Evolutionary conservation across 2,888 invertebrate genomes (phyloP).

Genomic region (Rhingia campestris): DNA sequence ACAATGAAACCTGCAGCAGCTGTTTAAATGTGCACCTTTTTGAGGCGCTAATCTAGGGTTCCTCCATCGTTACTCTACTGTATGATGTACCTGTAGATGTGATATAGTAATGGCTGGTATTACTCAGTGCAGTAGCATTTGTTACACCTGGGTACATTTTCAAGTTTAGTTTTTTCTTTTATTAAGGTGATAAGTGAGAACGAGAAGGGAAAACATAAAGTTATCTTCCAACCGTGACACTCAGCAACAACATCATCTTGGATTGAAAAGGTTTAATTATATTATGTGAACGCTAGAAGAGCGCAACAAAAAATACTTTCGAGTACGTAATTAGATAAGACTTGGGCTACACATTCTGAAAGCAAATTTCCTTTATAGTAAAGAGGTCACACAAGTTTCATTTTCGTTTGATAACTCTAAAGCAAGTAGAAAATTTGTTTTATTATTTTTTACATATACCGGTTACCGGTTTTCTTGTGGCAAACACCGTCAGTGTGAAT

Average conservation of each 20-base stretch:
- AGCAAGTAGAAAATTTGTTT: constrained; percentile 6
- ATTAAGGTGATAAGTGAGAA: background rate
- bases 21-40: constrained; percentile 53
- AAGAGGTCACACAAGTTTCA: constrained; percentile 51
- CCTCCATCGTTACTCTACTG: background rate
- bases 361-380: constrained; percentile 28
- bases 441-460: background rate
- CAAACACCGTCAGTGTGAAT: constrained; percentile 41
- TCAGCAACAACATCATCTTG: background rate
- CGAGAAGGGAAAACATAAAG: background rate
- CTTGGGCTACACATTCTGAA: constrained; percentile 24
- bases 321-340: constrained; percentile 8
- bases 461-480: constrained; percentile 23
- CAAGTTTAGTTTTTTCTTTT: background rate
- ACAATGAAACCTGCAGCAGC: constrained; percentile 26
- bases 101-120: background rate
- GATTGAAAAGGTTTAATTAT: background rate
- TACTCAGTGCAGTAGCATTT: background rate
- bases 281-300: background rate
- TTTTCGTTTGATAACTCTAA: background rate
- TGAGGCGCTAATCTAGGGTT: constrained; percentile 42
- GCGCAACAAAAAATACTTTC: background rate
- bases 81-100: background rate
- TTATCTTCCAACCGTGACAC: background rate
- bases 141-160: constrained; percentile 21